Base-by-base conservation (phyloP, 2,113 vertebrate genomes). In the Nematolebias whitei region DNA sequence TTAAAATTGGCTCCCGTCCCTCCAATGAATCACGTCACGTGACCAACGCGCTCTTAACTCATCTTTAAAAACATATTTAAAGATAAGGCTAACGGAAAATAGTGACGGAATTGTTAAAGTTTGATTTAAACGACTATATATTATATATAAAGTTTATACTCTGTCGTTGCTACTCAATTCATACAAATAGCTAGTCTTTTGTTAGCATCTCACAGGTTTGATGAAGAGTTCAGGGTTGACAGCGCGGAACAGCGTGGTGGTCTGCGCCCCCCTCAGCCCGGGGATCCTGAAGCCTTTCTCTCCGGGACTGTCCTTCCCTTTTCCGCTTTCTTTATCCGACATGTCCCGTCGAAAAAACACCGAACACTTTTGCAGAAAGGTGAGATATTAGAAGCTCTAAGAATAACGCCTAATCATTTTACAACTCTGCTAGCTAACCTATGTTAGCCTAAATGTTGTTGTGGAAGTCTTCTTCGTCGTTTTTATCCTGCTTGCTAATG, bases 141-240 rank as follows among this genome's bases (percentile, higher is more conserved):
- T 3, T 29, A 29, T 35, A 35, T 10, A 35, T 35, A 10, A 2
- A 19, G 10, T 8, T n/a, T 47, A n/a, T 47, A n/a, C n/a, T 45
- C n/a, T n/a, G 2, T 16, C 7, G 7, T 2, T 20, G 7, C 12
- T 1, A n/a, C 6, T 45, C 16, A 11, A 16, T 14, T 11, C 14
- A 22, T 49, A 13, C 26, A 29, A 7, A 29, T 29, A 29, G 7
- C 3, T 10, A 35, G 32, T 35, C 32, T 35, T 35, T 8, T 53
- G 16, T 32, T 10, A 12, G 11, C 1, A 32, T 55, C 95, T 96
- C 93, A 98, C 97, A 22, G 97, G 97, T 89, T 93, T 98, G 63
- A 98, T 96, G 91, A 98, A 99, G 77, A 99, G 96, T 79, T 98
- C 98, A 0, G 98, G 97, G 78, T 98, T 99, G 49, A 99, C 88